Conservation (phyloP, 1,140 invertebrate species). For the Drosophila setifemur region DNA sequence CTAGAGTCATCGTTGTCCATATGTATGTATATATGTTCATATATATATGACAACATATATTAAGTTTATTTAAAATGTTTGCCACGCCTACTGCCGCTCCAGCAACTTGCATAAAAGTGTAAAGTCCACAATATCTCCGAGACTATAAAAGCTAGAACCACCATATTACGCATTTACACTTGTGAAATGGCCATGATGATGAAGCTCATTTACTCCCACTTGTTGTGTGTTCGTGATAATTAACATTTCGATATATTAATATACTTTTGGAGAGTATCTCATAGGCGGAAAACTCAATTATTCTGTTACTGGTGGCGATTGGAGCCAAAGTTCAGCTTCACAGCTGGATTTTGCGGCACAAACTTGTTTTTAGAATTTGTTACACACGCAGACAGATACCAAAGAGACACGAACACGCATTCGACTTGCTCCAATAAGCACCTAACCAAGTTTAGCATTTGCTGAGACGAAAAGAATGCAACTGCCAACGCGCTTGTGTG, state of each 20-base stretch:
- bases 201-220: no score
- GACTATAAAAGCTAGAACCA: no score
- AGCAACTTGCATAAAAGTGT: no score
- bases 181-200: no score
- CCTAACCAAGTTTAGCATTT: conserved; percentile 56
- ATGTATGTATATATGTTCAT: no score
- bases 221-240: not conserved
- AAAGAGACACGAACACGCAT: conserved; percentile 40
- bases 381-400: conserved; percentile 5
- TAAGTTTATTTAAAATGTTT: no score
- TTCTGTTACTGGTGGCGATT: not conserved
- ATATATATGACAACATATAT: no score
- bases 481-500: conserved; percentile 60
- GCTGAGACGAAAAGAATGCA: conserved; percentile 50
- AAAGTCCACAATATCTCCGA: no score
- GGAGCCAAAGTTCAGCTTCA: conserved; percentile 52
- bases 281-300: not conserved
- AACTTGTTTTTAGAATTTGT: conserved; percentile 25
- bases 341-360: conserved; percentile 35
- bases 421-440: conserved; percentile 72
- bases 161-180: no score
- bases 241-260: not conserved
- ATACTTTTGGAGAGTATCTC: not conserved
- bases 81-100: no score
- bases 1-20: no score